A percentile compares a stretch with the other conserved stretches of the same genome.
These are phyloP conservation scores for Choloepus didactylus DNA, from an alignment of 2,797 vertebrate genomes.

Conservation along the genomic window DNA sequence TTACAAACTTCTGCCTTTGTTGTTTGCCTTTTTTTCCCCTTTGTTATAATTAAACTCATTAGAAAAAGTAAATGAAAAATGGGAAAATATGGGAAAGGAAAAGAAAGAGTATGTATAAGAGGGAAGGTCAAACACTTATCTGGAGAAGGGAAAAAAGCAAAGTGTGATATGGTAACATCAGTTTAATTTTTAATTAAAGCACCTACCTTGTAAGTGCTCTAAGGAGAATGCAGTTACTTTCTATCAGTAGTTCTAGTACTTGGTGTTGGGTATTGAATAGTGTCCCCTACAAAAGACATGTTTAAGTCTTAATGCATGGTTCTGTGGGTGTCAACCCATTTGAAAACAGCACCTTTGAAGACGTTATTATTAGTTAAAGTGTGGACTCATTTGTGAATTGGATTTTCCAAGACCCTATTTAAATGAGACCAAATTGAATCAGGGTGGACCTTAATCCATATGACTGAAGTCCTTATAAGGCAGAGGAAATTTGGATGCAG, in stretches of 20 bases:
- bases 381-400: no score
- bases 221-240: not conserved
- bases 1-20: slow-evolving; percentile 14
- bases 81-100: not conserved
- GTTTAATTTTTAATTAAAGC: slow-evolving; percentile 50
- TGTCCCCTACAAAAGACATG: no score
- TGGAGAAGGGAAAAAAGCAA: slow-evolving; percentile 47
- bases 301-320: no score
- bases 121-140: not conserved
- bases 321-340: no score
- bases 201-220: not conserved
- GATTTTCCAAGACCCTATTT: no score
- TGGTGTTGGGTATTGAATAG: no score
- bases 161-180: not conserved
- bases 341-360: no score
- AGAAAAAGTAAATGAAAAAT: slow-evolving; percentile 21
- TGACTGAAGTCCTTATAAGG: no score
- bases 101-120: not conserved
- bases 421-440: no score
- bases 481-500: no score
- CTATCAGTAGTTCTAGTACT: not conserved
- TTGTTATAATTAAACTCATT: slow-evolving; percentile 38
- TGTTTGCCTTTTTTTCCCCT: not conserved
- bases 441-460: no score
- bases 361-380: no score